Conservation (phyloP, 2,797 vertebrate species). For the Cephalopachus bancanus region DNA sequence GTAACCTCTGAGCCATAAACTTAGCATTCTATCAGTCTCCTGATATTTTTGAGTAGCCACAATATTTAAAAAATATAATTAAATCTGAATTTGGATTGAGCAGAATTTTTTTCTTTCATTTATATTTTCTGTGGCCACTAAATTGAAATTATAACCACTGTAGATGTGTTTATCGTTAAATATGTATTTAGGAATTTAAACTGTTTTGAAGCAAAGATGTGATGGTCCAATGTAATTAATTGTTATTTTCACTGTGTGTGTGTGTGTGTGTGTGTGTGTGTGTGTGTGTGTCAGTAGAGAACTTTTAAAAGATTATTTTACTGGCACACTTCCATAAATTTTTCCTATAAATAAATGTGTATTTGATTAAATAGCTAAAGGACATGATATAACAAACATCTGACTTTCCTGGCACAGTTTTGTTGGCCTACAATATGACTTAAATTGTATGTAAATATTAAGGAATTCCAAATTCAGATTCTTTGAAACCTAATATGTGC, state of each 20-base stretch:
- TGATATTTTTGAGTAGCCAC: neutral
- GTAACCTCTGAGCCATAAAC: neutral
- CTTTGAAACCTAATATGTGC: neutral
- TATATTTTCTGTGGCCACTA: constrained; percentile 11
- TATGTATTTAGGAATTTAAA: neutral
- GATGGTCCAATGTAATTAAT: constrained; percentile 21
- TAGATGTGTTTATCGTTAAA: neutral
- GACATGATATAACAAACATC: neutral
- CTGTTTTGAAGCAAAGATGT: constrained; percentile 49
- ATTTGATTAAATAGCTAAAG: constrained; percentile 44
- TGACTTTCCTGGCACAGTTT: constrained; percentile 22
- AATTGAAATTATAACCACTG: constrained; percentile 17
- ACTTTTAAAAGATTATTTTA: constrained; percentile 41
- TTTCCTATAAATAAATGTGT: constrained; percentile 37
- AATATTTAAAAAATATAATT: neutral
- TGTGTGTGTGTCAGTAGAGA: neutral
- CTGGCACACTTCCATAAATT: neutral
- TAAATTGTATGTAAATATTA: neutral
- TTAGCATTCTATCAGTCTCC: neutral
- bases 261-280: neutral
- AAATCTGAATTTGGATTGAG: constrained; percentile 44
- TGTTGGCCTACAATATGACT: neutral
- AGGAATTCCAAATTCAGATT: constrained; percentile 41
- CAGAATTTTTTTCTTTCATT: constrained; percentile 32
- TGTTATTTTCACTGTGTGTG: neutral